Evolutionary conservation across 2,113 vertebrate genomes (phyloP).

Genomic region (Crotalus helleri): DNA sequence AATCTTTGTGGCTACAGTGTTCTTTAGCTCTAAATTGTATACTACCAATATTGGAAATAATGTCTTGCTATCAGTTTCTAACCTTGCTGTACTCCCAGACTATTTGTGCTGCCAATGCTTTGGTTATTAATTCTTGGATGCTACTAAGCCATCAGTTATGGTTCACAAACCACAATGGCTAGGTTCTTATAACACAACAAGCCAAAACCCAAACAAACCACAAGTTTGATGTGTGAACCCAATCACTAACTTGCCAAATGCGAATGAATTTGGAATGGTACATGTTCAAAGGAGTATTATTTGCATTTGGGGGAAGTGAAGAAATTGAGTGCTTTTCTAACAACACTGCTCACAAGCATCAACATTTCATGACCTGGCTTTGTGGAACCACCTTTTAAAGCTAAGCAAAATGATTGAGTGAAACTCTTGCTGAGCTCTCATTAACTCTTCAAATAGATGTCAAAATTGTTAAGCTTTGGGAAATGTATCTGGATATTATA

Average conservation of each 20-base stretch:
- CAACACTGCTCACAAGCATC: background rate
- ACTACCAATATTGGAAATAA: background rate
- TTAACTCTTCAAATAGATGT: constrained; percentile 38
- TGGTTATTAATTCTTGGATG: background rate
- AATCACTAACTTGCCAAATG: background rate
- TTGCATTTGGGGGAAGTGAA: background rate
- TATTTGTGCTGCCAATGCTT: background rate
- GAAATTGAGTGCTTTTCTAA: background rate
- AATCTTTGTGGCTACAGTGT: background rate
- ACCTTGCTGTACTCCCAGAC: background rate
- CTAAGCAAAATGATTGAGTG: background rate
- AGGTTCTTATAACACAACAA: background rate
- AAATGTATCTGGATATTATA: constrained; percentile 28
- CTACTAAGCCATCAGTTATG: background rate
- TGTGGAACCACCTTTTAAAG: background rate
- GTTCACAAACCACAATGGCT: background rate
- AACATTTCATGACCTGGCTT: background rate
- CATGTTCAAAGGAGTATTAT: background rate
- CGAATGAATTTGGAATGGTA: background rate
- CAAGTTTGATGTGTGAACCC: background rate
- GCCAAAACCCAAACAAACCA: background rate
- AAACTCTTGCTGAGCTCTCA: constrained; percentile 14
- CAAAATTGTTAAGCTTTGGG: constrained; percentile 44
- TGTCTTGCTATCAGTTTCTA: background rate
- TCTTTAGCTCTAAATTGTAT: background rate